Percentiles rank a stretch among this genome's conserved stretches.
Evolutionary conservation across 30 jellyfish, hydroid and myxozoan species (phyloP).

Genomic region (Pseudorhiza aurosa): DNA sequence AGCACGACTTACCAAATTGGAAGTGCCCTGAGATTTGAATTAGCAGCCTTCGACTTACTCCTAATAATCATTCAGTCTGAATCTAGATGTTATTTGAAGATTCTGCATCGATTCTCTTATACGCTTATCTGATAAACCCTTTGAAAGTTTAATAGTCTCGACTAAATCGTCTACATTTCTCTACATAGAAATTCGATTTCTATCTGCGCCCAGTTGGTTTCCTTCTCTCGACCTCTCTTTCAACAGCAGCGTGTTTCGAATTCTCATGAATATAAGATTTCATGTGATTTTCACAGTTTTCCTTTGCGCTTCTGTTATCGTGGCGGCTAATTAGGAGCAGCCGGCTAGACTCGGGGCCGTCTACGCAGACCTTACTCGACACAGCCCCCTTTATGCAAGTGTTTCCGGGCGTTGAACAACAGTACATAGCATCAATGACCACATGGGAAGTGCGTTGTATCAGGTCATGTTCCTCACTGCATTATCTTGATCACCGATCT

Average conservation of each 20-base stretch:
- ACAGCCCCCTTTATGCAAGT: slow-evolving; percentile 11
- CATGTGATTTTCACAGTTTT: not conserved
- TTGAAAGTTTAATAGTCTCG: too few species aligned
- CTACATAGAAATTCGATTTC: too few species aligned
- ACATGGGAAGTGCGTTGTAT: slow-evolving; percentile 46
- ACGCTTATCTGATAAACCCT: too few species aligned
- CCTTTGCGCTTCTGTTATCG: not conserved
- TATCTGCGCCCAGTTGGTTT: too few species aligned
- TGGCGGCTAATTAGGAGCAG: not conserved
- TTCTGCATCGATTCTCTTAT: too few species aligned
- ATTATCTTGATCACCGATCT: slow-evolving; percentile 3
- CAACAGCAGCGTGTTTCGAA: not conserved
- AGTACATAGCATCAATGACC: slow-evolving; percentile 33
- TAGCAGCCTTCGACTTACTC: too few species aligned
- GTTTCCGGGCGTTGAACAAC: slow-evolving; percentile 59
- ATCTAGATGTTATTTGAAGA: too few species aligned
- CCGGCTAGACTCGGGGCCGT: not conserved
- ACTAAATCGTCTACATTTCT: too few species aligned
- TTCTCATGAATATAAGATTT: not conserved
- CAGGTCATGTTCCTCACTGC: slow-evolving; percentile 46
- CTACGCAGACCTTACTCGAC: not conserved
- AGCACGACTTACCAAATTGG: too few species aligned
- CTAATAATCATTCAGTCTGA: too few species aligned
- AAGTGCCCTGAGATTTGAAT: too few species aligned
- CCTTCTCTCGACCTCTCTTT: not conserved